phyloP scores from a whole-genome alignment of 2,888 invertebrate genomes.

The Escarpia spicata region DNA sequence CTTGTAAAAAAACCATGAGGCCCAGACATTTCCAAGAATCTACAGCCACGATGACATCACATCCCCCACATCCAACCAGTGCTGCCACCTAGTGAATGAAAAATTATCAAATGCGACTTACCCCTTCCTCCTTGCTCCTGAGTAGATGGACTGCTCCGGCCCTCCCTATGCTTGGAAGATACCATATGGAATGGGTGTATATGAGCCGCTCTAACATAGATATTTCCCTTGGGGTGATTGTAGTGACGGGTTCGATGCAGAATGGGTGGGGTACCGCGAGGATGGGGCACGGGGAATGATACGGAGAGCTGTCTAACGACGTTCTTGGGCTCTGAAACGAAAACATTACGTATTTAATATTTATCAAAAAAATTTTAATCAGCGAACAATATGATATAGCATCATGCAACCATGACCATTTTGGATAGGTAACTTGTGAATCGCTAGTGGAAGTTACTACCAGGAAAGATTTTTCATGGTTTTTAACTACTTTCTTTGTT shows the following conservation, averaged over 20 bases:
- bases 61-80: not conserved
- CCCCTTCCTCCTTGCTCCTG: slow-evolving; percentile 14
- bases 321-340: not conserved
- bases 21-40: not conserved
- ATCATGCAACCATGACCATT: too few relatives aligned
- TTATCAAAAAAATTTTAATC: not conserved
- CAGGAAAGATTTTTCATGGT: too few relatives aligned
- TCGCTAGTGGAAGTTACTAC: too few relatives aligned
- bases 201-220: slow-evolving; percentile 14
- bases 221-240: not conserved
- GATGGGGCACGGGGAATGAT: not conserved
- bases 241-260: not conserved
- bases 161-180: slow-evolving; percentile 8
- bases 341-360: not conserved
- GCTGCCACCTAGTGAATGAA: not conserved
- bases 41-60: not conserved
- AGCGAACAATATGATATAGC: too few relatives aligned
- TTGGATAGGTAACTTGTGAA: too few relatives aligned
- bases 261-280: not conserved
- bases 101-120: not conserved
- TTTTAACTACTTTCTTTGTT: too few relatives aligned
- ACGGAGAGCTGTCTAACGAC: not conserved
- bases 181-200: slow-evolving; percentile 13
- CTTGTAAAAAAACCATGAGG: not conserved
- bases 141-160: not conserved